These are phyloP conservation scores for Prosapia bicincta DNA, from an alignment of 2,888 invertebrate species.

Conservation along the genomic window DNA sequence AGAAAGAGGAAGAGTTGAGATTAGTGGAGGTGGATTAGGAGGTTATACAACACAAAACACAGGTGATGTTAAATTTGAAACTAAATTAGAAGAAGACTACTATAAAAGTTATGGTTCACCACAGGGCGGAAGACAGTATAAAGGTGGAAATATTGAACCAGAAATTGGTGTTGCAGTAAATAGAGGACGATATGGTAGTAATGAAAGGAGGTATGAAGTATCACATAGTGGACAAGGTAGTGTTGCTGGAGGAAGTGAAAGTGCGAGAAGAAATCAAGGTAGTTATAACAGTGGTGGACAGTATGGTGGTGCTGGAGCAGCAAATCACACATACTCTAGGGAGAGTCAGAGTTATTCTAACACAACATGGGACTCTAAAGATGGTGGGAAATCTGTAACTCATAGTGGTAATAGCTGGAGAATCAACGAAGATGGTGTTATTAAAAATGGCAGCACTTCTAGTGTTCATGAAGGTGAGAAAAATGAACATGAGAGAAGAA, in stretches of 20 bases:
- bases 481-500: conserved; percentile 11
- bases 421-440: conserved; percentile 39
- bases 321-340: conserved; percentile 11
- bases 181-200: conserved; percentile 9
- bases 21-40: conserved; percentile 8
- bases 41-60: neutral
- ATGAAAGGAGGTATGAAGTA: conserved; percentile 6
- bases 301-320: neutral
- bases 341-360: conserved; percentile 28
- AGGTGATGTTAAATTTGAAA: conserved; percentile 14
- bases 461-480: conserved; percentile 28
- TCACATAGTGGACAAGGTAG: conserved; percentile 8
- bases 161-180: conserved; percentile 6
- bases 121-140: conserved; percentile 12
- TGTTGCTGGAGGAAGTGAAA: conserved; percentile 18
- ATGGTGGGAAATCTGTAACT: conserved; percentile 35
- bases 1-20: conserved; percentile 23
- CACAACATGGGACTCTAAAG: conserved; percentile 37
- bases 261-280: neutral
- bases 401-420: conserved; percentile 36
- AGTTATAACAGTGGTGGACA: neutral
- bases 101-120: conserved; percentile 4
- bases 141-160: conserved; percentile 14
- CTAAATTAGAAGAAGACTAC: neutral
- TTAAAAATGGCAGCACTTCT: conserved; percentile 38